Base-by-base conservation (phyloP, 2,888 invertebrate species). In the Rhaphigaster nebulosa region DNA sequence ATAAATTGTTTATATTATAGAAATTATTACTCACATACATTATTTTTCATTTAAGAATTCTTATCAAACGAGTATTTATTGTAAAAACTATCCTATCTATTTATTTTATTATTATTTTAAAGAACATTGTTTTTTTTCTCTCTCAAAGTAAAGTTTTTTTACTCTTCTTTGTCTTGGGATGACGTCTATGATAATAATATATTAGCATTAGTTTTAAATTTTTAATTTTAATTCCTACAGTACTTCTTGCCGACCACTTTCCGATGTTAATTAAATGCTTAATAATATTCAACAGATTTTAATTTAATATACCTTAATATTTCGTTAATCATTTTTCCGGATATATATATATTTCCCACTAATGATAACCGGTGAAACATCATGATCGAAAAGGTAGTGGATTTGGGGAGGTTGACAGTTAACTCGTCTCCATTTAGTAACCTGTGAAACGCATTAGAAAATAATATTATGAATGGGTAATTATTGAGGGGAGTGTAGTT, bases 361-460 rank as follows among this genome's bases (percentile, higher is more conserved):
- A 45, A 45, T 52, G 12, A 45, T 6, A 10, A 18, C 84, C 84
- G 84, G 84, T 50, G 45, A n/a, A 41, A 84, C 26, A 41, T 45
- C n/a, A 45, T 45, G 45, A 84, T 84, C 84, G 18, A 84, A 84
- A 23, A 12, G 13, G 88, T 41, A 60, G 88, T 89, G 89, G 29
- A 89, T 70, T 89, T 80, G 60, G 89, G 89, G 80, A 89, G 89
- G 89, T 89, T 89, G 89, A 89, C 89, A 89, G 89, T 89, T 89
- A 88, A 56, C 89, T 88, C 54, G 60, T 60, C 76, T 76, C 76
- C 70, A 70, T 89, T 76, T 70, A 89, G 76, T 89, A 89, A 89
- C 89, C 89, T 89, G 80, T 89, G 70, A 88, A 88, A 60, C 88
- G 88, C 60, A 88, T 23, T 88, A 56, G 45, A 41, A 88, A 65